Evolutionary conservation across 2,797 vertebrate genomes (phyloP).

Genomic region (Amblyopsis hoosieri): DNA sequence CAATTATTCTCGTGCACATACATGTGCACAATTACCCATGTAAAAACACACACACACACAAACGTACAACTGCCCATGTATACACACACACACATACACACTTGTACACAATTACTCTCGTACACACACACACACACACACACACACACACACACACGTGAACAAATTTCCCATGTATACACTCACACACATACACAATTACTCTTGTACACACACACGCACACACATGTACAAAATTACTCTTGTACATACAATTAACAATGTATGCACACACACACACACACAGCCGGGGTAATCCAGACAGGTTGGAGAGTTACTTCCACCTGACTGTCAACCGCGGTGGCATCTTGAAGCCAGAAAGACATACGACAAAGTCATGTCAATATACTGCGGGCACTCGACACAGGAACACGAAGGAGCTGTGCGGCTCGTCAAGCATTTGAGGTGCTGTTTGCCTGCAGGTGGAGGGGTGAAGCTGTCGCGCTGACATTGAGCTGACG

Average conservation of each 20-base stretch:
- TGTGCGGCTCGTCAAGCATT: slow-evolving; percentile 4
- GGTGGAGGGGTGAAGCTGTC: not conserved
- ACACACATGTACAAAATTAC: not conserved
- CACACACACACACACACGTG: not conserved
- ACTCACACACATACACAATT: not conserved
- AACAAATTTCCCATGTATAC: too few relatives aligned
- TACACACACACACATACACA: not conserved
- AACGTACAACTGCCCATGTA: slow-evolving; percentile 5
- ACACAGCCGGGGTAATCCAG: not conserved
- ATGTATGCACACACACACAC: not conserved
- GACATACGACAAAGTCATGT: slow-evolving; percentile 35
- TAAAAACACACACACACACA: slow-evolving; percentile 2
- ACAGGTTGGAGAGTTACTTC: slow-evolving; percentile 22
- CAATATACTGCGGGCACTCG: slow-evolving; percentile 15
- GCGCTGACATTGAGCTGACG: not conserved
- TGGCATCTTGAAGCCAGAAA: slow-evolving; percentile 47
- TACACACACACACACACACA: not conserved
- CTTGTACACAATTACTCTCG: not conserved
- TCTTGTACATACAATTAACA: not conserved
- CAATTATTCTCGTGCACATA: not conserved
- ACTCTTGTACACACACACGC: not conserved
- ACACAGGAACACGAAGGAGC: slow-evolving; percentile 10
- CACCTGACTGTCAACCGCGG: slow-evolving; percentile 37
- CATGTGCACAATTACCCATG: not conserved
- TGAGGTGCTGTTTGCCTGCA: slow-evolving; percentile 10